Base-by-base conservation (phyloP, 2,113 vertebrate genomes). In the Phyllopteryx taeniolatus region DNA sequence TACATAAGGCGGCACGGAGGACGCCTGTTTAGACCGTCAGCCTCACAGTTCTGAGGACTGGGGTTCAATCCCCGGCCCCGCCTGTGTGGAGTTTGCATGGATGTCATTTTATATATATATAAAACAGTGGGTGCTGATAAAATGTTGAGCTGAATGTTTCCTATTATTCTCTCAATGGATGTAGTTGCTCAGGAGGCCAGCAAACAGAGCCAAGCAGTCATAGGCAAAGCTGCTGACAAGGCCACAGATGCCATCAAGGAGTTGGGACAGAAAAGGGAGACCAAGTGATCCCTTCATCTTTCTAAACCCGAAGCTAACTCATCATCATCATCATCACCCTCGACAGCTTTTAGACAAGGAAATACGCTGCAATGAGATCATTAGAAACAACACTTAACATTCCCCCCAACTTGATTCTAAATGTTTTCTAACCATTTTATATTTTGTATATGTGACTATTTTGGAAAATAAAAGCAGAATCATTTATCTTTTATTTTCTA, bases 221-320 rank as follows among this genome's bases (percentile, higher is more conserved):
- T 93, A 39, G 83, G 77, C 66, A 88, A 91, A 79, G 91, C 90
- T 72, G 88, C 91, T 1, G 89, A 80, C 72, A 93, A 91, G 76
- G 85, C 91, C 60, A 84, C 86, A 0, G 91, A 90, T 56, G 77
- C 88, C 78, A 93, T 94, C 82, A 92, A 93, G 81, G 91, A 87
- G 68, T 85, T 93, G 66, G 93, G 91, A 84, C 88, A 92, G 67
- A 92, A 90, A 84, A 63, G 88, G 79, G 87, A 91, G 8, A 77
- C 79, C 43, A 92, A 93, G 79, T 93, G 77, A 91, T 73, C 22
- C 33, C 13, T 46, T 42, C 51, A 27, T 70, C 5, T 20, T 31
- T 19, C 43, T 73, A 17, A 68, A 79, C 17, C 51, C 61, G 27
- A 39, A 73, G 67, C 71, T 69, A 70, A 71, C 59, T 56, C 66